Evolutionary conservation across 1,140 invertebrate genomes (phyloP), one percentile per base, ranked within the genome.

Genomic region (Asbolus verrucosus): DNA sequence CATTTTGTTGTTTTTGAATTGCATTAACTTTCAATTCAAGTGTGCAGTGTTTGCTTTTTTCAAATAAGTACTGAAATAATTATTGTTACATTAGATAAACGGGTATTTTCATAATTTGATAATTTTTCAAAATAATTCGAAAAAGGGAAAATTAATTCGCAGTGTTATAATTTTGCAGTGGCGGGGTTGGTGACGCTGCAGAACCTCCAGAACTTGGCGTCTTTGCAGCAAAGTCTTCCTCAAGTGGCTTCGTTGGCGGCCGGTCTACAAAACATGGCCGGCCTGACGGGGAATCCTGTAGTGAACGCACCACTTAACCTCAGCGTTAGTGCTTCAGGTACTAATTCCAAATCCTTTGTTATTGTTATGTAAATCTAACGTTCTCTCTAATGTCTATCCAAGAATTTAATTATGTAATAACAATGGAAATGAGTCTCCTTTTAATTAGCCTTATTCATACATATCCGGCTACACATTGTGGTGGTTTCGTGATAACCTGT

Each of bases 291-390:
- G 72, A 89, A 88, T 78, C 85, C 88, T 46, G 85, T 89, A 70
- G 88, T 91, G 79, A 92, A 92, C 81, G 90, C 91, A 27, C 92
- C 91, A 2, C 84, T 93, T 65, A 94, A 94, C 82, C 83, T 93
- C 38, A 93, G 90, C 77, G 89, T 93, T 71, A 91, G 90, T 76
- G 86, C 88, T 59, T 87, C 88, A 73, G 88, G 78, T 79, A 75
- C 43, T 50, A 50, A 69, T 31, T 61, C 59, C 9, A 15, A 30
- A 38, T 38, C 43, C 43, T 50, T 50, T 50, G 18, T 50, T 50
- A 50, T 50, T 50, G 43, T 50, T 50, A 50, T 50, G 43, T 18
- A 50, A 50, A 50, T 50, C 43, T 50, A 50, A 50, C 43, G 18
- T 50, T 50, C 43, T 13, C 43, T 50, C 43, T 21, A 50, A 18